Conservation (phyloP, 2,113 vertebrate genomes). For the Orcinus orca region DNA sequence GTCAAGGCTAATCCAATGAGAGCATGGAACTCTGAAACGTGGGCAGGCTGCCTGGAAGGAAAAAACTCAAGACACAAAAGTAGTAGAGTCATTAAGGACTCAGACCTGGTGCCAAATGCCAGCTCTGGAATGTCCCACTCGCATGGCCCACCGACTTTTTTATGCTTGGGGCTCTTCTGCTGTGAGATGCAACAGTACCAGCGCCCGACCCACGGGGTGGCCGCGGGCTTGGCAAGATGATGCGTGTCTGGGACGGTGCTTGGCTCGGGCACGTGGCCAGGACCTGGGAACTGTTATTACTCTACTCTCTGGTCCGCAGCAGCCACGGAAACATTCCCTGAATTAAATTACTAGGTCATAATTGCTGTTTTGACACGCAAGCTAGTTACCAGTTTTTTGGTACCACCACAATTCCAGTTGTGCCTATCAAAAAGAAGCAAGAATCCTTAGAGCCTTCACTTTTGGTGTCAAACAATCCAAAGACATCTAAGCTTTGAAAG, state of each 20-base stretch:
- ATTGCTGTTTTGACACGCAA: neutral
- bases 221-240: neutral
- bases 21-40: neutral
- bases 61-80: neutral
- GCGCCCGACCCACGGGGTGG: neutral
- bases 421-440: neutral
- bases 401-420: neutral
- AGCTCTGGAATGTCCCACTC: neutral
- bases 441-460: neutral
- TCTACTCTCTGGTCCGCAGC: neutral
- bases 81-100: neutral
- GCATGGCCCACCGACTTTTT: neutral
- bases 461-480: neutral
- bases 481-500: conserved; percentile 24
- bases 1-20: neutral
- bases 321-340: neutral
- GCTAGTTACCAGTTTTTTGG: neutral
- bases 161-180: neutral
- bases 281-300: neutral
- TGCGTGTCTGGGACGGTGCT: neutral
- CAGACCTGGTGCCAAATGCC: neutral
- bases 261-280: neutral
- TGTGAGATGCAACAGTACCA: neutral
- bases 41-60: neutral
- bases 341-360: conserved; percentile 32